Conservation (phyloP, 2,113 vertebrate genomes). For the Penelope pileata region DNA sequence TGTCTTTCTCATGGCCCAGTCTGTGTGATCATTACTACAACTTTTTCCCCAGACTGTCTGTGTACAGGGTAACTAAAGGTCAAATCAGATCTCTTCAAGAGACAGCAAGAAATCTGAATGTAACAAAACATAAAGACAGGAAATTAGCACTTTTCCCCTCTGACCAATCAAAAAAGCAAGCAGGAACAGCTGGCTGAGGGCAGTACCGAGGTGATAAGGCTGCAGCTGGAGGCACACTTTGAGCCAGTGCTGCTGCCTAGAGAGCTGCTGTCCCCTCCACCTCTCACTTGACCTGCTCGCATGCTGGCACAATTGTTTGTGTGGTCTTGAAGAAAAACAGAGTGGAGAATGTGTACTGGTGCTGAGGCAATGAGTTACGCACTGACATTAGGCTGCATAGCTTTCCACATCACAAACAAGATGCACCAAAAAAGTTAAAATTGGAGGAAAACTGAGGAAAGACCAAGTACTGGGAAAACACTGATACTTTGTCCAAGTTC, state of each 20-base stretch:
- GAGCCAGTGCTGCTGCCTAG: background rate
- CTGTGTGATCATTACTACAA: background rate
- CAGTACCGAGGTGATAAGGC: fast-evolving
- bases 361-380: background rate
- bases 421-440: background rate
- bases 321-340: background rate
- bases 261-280: background rate
- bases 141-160: background rate
- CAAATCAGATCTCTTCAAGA: background rate
- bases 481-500: background rate
- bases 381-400: background rate
- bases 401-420: background rate
- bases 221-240: background rate
- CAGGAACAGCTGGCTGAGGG: background rate
- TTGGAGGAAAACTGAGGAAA: background rate
- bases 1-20: background rate
- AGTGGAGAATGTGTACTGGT: background rate
- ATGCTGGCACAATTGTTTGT: background rate
- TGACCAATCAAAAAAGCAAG: background rate
- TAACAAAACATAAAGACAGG: background rate
- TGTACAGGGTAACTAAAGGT: background rate
- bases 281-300: fast-evolving
- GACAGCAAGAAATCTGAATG: background rate
- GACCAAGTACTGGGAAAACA: background rate
- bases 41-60: background rate